Evolutionary conservation across 2,888 invertebrate species (phyloP), one percentile per base, ranked within the genome.

Genomic region (Pherbina coryleti): DNA sequence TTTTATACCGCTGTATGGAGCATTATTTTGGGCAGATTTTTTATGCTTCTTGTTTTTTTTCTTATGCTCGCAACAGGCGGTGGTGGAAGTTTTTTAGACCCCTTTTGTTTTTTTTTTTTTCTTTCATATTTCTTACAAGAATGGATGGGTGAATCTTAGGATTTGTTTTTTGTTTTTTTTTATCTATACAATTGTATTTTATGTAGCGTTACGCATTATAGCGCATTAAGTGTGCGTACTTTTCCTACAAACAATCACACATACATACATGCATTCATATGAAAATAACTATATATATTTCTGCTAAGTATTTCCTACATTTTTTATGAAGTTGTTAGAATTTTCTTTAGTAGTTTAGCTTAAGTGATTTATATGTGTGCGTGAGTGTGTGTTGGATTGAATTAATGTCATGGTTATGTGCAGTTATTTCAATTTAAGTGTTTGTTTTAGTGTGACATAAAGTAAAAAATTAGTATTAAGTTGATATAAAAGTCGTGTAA

Each of bases 191-290:
- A 88, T 88, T 85, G 88, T 88, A 86, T 84, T 87, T 87, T 87
- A 87, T 87, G 87, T 86, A 85, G 82, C 88, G 86, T 88, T 84
- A 85, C 87, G 85, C 80, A 84, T 84, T 84, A 84, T 83, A 85
- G 79, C 78, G 80, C 80, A 81, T 83, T 84, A 82, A 82, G 80
- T 44, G 44, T 44, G 44, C 44, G 44, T 44, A 11, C 11, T 3
- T 44, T 44, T 44, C 44, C 11, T 11, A 44, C 44, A 44, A 44
- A 44, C 44, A 44, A 44, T 7, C 11, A 44, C 14, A 44, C 44
- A 44, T 11, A 7, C 14, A 44, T 44, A 44, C 44, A 44, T 11
- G 14, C 1, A 44, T 44, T 44, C 3, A 44, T 37, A 37, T 8
- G 37, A 7, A 37, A 4, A 37, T 8, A 37, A 37, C 7, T 4